A percentile compares a stretch with the other conserved stretches of the same genome.
Evolutionary conservation across 2,888 invertebrate genomes (phyloP).

Genomic region (Taenaris catops): DNA sequence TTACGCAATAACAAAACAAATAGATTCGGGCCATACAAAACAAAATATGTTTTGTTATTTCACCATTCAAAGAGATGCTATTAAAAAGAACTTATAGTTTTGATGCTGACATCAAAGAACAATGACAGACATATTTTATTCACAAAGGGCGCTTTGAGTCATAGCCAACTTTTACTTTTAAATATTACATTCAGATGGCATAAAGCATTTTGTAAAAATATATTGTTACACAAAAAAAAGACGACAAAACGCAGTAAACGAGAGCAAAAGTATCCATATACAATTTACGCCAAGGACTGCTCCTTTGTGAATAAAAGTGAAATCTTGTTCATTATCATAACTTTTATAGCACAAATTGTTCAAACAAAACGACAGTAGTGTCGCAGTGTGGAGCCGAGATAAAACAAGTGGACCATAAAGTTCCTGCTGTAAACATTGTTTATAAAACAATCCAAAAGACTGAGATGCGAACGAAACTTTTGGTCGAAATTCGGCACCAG

Average conservation of each 20-base stretch:
- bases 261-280: conserved; percentile 47
- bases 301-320: conserved; percentile 41
- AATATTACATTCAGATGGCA: conserved; percentile 27
- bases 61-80: background rate
- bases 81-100: conserved; percentile 12
- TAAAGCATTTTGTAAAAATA: conserved; percentile 27
- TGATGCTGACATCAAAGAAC: conserved; percentile 22
- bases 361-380: conserved; percentile 58
- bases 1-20: too few species aligned
- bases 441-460: conserved; percentile 70
- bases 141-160: conserved; percentile 24
- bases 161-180: conserved; percentile 32
- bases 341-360: conserved; percentile 41
- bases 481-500: conserved; percentile 63
- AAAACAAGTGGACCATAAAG: conserved; percentile 72
- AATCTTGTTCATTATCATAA: conserved; percentile 41
- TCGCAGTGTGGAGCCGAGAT: conserved; percentile 51
- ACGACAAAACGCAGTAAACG: conserved; percentile 38
- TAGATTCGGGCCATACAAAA: too few species aligned
- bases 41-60: background rate
- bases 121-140: conserved; percentile 22
- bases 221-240: conserved; percentile 22
- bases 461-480: conserved; percentile 69
- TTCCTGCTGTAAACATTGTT: conserved; percentile 73
- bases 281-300: conserved; percentile 22